Evolutionary conservation across 2,888 invertebrate species (phyloP).

Genomic region (Cepaea hortensis): DNA sequence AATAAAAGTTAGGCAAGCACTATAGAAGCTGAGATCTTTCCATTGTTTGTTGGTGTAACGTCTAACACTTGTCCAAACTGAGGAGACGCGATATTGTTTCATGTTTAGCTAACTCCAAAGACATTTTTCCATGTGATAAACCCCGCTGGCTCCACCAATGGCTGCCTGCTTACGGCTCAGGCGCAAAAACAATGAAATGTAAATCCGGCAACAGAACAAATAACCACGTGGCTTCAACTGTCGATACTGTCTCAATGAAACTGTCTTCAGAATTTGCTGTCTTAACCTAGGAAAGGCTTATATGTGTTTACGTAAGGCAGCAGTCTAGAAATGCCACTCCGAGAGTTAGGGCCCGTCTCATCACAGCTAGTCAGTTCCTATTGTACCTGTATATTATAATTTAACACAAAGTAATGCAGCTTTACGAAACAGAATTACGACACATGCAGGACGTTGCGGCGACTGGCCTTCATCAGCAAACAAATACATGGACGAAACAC

Average conservation of each 20-base stretch:
- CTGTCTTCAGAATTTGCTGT: not conserved
- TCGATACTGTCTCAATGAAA: not conserved
- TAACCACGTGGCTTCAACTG: not conserved
- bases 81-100: constrained; percentile 20
- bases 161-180: constrained; percentile 3
- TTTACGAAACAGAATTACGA: too few species aligned
- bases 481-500: too few species aligned
- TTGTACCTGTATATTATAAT: too few species aligned
- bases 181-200: constrained; percentile 32
- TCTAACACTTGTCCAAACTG: constrained; percentile 35
- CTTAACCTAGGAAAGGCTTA: too few species aligned
- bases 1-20: not conserved
- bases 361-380: too few species aligned
- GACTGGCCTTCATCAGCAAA: too few species aligned
- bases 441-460: too few species aligned
- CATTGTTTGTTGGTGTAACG: constrained; percentile 15
- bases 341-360: too few species aligned
- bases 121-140: constrained; percentile 27
- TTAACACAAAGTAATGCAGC: too few species aligned
- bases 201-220: constrained; percentile 17
- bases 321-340: too few species aligned
- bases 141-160: constrained; percentile 30
- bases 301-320: too few species aligned
- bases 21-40: not conserved
- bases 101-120: constrained; percentile 41